Percentiles rank a stretch among this genome's conserved stretches.
Conservation (phyloP, 2,113 vertebrate genomes). For the Oryzias curvinotus region DNA sequence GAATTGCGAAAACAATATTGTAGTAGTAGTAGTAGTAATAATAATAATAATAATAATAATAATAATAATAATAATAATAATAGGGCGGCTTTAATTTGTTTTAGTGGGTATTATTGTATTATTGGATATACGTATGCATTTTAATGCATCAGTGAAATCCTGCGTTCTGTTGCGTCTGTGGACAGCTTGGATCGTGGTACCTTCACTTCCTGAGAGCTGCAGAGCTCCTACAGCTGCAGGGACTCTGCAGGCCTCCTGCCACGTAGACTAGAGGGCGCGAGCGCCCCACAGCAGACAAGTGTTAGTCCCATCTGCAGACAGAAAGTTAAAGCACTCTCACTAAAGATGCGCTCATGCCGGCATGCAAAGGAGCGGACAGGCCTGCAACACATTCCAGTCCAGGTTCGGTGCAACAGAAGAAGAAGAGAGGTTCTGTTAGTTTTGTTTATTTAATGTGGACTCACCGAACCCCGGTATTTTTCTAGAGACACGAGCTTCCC, state of each 20-base stretch:
- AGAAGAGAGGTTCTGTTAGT: not conserved
- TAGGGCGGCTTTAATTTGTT: too few relatives aligned
- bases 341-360: conserved; percentile 10
- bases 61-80: too few relatives aligned
- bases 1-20: too few relatives aligned
- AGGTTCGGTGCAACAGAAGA: not conserved
- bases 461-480: conserved; percentile 97
- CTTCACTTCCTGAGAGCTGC: conserved; percentile 13
- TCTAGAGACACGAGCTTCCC: conserved; percentile 94
- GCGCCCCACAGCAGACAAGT: not conserved
- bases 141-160: not conserved
- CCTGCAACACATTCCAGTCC: not conserved
- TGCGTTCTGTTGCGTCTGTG: not conserved
- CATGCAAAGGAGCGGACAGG: not conserved
- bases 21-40: too few relatives aligned
- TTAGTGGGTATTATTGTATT: too few relatives aligned
- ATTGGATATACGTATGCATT: not conserved
- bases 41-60: too few relatives aligned
- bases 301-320: conserved; percentile 24
- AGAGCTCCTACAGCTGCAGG: conserved; percentile 14
- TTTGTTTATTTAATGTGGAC: conserved; percentile 39
- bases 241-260: conserved; percentile 57
- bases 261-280: conserved; percentile 51
- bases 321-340: not conserved
- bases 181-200: not conserved